A percentile compares a stretch with the other conserved stretches of the same genome.
phyloP scores from a whole-genome alignment of 64 coral and sea anemone species.

The Trachythela sp. region DNA sequence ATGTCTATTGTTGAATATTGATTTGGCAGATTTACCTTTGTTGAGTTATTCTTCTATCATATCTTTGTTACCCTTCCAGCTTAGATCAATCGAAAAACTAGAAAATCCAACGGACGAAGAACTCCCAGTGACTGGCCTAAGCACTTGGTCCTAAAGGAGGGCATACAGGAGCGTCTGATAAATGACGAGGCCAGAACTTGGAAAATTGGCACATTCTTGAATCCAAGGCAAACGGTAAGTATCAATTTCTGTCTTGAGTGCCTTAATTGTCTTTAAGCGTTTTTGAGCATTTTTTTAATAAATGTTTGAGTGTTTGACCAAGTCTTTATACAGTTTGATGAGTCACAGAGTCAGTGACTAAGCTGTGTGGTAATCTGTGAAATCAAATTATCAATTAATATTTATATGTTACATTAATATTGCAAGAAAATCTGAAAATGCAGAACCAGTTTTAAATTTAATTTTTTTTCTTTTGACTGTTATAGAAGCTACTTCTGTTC shows the following conservation, averaged over 20 bases:
- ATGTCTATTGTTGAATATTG: too few species aligned
- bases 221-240: neutral
- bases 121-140: neutral
- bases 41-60: neutral
- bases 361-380: too few species aligned
- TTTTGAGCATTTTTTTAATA: too few species aligned
- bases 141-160: neutral
- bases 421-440: too few species aligned
- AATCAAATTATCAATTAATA: too few species aligned
- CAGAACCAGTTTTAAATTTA: too few species aligned
- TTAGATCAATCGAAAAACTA: slow-evolving; percentile 12
- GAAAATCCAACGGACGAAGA: neutral
- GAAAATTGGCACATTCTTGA: neutral
- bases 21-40: neutral
- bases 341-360: too few species aligned
- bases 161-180: neutral
- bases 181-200: neutral
- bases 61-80: neutral
- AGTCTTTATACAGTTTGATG: too few species aligned
- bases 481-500: neutral
- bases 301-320: too few species aligned
- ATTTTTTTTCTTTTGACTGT: neutral
- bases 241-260: too few species aligned
- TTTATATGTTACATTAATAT: too few species aligned
- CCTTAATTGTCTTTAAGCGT: too few species aligned